Percentiles rank a stretch among this genome's conserved stretches.
Evolutionary conservation across 2,888 invertebrate genomes (phyloP).

Genomic region (Ormia ochracea): DNA sequence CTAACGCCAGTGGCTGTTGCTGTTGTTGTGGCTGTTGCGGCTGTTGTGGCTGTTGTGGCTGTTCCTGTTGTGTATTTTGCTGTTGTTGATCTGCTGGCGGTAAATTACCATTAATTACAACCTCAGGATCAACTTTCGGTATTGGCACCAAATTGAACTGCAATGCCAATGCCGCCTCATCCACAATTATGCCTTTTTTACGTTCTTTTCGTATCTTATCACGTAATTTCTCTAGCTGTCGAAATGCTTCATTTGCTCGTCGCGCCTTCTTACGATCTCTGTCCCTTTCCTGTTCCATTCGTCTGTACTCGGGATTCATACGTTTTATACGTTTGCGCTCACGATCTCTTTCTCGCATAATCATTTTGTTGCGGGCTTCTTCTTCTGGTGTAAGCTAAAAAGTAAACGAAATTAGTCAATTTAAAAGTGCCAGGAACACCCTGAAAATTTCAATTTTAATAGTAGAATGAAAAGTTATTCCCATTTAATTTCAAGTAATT

Average conservation of each 20-base stretch:
- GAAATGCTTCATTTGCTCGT: slow-evolving; percentile 73
- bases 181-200: slow-evolving; percentile 72
- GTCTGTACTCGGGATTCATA: slow-evolving; percentile 73
- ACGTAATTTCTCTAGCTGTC: slow-evolving; percentile 73
- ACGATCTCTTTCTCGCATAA: slow-evolving; percentile 74
- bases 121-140: slow-evolving; percentile 72
- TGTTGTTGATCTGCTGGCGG: slow-evolving; percentile 60
- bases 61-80: slow-evolving; percentile 54
- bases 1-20: slow-evolving; percentile 61
- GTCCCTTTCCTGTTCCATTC: slow-evolving; percentile 74
- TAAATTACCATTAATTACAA: slow-evolving; percentile 65
- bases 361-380: slow-evolving; percentile 73
- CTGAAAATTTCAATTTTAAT: no score
- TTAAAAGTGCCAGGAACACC: neutral
- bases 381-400: slow-evolving; percentile 74
- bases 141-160: slow-evolving; percentile 71
- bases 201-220: slow-evolving; percentile 75
- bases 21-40: slow-evolving; percentile 63
- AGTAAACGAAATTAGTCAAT: neutral
- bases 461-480: no score
- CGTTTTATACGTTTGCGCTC: slow-evolving; percentile 75
- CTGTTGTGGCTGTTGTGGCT: slow-evolving; percentile 58
- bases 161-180: slow-evolving; percentile 69
- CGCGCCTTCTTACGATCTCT: slow-evolving; percentile 74
- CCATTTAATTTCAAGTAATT: no score